These are phyloP conservation scores for Autographa gamma DNA, from an alignment of 2,888 invertebrate genomes.

Conservation along the genomic window DNA sequence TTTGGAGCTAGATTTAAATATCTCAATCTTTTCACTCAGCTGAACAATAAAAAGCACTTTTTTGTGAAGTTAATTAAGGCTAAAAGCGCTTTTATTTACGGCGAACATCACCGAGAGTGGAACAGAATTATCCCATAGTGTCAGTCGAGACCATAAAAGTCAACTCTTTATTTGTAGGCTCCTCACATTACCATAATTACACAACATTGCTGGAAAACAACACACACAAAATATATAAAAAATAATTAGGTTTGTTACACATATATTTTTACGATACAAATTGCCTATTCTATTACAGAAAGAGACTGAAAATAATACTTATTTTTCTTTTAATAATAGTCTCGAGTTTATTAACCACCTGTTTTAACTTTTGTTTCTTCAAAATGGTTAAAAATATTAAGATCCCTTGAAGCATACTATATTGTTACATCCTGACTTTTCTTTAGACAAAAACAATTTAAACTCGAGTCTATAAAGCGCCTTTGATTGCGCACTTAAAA, in stretches of 20 bases:
- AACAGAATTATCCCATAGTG: conserved; percentile 37
- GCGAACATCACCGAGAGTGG: conserved; percentile 7
- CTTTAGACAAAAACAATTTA: conserved; percentile 9
- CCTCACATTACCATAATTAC: conserved; percentile 26
- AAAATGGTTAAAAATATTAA: neutral
- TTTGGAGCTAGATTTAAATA: conserved; percentile 1
- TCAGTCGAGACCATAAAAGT: conserved; percentile 25
- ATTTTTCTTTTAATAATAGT: neutral
- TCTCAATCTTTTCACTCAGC: neutral
- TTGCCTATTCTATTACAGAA: neutral
- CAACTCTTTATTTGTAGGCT: conserved; percentile 26
- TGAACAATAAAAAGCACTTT: conserved; percentile 1
- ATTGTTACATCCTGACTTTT: neutral
- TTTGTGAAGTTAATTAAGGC: conserved; percentile 16
- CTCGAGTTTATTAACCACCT: neutral
- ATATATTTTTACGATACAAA: neutral
- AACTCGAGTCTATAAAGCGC: conserved; percentile 2
- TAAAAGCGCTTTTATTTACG: conserved; percentile 22
- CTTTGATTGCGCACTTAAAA: conserved; percentile 8
- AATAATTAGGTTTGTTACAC: conserved; percentile 7
- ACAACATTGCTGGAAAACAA: conserved; percentile 20
- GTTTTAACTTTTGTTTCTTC: neutral
- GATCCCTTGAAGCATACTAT: neutral
- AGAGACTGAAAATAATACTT: neutral
- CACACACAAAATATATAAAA: conserved; percentile 22